phyloP scores from a whole-genome alignment of 2,888 invertebrate species.

The Napeogenes sylphis region DNA sequence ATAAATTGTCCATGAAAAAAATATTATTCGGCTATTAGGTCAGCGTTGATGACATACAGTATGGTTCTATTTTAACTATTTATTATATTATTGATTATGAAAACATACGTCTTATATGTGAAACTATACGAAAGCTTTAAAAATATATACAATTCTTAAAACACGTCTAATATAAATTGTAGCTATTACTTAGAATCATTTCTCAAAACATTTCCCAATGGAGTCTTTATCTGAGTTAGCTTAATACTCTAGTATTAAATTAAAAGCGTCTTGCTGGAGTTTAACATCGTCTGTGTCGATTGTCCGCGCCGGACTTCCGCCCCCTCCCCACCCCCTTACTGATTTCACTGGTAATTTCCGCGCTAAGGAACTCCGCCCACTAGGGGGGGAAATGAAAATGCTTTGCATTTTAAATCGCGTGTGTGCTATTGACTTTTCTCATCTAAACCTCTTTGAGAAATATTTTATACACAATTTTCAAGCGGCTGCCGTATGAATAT shows the following conservation, averaged over 20 bases:
- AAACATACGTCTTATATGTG: no score
- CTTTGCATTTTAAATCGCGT: conserved; percentile 58
- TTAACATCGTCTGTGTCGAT: conserved; percentile 35
- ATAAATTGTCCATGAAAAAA: no score
- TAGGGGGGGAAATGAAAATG: conserved; percentile 60
- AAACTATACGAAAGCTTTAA: no score
- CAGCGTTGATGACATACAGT: no score
- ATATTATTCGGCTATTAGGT: no score
- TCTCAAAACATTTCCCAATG: no score
- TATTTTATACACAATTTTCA: conserved; percentile 16
- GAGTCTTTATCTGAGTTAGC: no score
- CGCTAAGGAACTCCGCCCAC: conserved; percentile 44
- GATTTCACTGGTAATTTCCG: conserved; percentile 66
- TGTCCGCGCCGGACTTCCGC: conserved; percentile 48
- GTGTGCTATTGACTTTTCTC: conserved; percentile 46
- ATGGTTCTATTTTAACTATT: no score
- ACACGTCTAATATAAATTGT: no score
- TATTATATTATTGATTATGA: no score
- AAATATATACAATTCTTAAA: no score
- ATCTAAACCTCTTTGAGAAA: conserved; percentile 32
- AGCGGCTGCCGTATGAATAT: not conserved
- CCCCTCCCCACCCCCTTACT: conserved; percentile 41
- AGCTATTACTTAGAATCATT: no score
- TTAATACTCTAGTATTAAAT: not conserved
- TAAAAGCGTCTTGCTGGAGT: conserved; percentile 28